Conservation (phyloP, 2,797 vertebrate species). For the Rhabdomys pumilio region DNA sequence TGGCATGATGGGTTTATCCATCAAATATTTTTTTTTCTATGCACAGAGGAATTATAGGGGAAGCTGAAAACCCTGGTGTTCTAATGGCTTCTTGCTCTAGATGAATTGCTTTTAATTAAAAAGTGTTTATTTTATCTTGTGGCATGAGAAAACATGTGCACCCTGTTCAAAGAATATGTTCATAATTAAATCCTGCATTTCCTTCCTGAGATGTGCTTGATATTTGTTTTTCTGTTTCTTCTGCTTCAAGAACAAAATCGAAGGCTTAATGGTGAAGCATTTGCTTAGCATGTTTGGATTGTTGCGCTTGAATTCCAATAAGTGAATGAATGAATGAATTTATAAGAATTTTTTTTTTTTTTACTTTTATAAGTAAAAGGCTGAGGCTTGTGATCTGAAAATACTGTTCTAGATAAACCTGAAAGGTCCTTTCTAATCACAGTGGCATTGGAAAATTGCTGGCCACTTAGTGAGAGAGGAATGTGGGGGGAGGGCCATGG, state of each 20-base stretch:
- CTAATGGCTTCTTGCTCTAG: background rate
- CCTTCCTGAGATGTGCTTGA: background rate
- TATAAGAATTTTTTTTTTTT: too few relatives aligned
- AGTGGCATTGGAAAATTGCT: background rate
- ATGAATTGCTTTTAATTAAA: background rate
- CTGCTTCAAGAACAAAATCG: background rate
- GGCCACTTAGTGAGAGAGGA: background rate
- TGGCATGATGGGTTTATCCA: background rate
- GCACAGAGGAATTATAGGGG: background rate
- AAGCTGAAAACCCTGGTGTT: constrained; percentile 4
- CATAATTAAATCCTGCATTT: background rate
- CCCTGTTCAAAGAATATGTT: background rate
- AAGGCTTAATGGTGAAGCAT: background rate
- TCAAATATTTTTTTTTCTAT: background rate
- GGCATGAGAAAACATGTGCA: background rate
- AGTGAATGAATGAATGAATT: background rate
- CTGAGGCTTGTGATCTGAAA: background rate
- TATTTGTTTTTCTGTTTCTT: constrained; percentile 29
- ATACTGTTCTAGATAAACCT: too few relatives aligned
- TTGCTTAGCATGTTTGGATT: background rate
- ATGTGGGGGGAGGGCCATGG: background rate
- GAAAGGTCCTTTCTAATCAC: background rate
- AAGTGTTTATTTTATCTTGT: background rate
- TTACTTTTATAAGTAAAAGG: background rate
- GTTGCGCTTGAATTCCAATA: background rate